Percentiles rank a stretch among this genome's conserved stretches.
These are phyloP conservation scores for Venustaconcha ellipsiformis DNA, from an alignment of 1,140 invertebrate species.

Conservation along the genomic window DNA sequence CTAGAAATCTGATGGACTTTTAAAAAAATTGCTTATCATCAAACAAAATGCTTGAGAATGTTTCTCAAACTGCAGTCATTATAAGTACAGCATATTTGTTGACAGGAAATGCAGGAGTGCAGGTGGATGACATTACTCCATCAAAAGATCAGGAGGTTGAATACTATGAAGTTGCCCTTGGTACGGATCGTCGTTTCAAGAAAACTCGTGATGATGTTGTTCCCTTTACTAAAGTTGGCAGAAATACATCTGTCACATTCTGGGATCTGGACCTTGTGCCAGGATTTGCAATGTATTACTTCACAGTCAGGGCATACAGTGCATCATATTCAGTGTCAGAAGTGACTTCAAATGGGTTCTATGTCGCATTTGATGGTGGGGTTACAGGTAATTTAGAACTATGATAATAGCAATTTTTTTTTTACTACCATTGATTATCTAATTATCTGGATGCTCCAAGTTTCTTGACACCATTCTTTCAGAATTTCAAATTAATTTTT, in stretches of 20 bases:
- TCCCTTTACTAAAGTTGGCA: conserved; percentile 49
- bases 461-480: too few species aligned
- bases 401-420: too few species aligned
- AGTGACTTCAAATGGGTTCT: conserved; percentile 56
- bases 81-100: too few species aligned
- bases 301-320: conserved; percentile 53
- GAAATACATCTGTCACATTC: conserved; percentile 48
- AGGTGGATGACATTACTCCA: too few species aligned
- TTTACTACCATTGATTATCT: too few species aligned
- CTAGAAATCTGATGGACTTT: too few species aligned
- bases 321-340: conserved; percentile 35
- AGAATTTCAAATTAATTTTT: too few species aligned
- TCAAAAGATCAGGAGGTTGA: conserved; percentile 33
- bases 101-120: too few species aligned
- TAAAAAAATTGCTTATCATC: too few species aligned
- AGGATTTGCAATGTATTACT: conserved; percentile 46
- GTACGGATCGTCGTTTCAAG: conserved; percentile 53
- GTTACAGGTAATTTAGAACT: conserved; percentile 31
- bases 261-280: conserved; percentile 46
- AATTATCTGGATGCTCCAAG: too few species aligned
- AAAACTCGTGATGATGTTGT: conserved; percentile 54
- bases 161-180: conserved; percentile 54
- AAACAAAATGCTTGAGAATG: too few species aligned
- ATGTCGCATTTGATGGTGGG: conserved; percentile 45
- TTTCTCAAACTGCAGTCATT: too few species aligned